Base-by-base conservation (phyloP, 2,797 vertebrate genomes). In the Anomalospiza imberbis region DNA sequence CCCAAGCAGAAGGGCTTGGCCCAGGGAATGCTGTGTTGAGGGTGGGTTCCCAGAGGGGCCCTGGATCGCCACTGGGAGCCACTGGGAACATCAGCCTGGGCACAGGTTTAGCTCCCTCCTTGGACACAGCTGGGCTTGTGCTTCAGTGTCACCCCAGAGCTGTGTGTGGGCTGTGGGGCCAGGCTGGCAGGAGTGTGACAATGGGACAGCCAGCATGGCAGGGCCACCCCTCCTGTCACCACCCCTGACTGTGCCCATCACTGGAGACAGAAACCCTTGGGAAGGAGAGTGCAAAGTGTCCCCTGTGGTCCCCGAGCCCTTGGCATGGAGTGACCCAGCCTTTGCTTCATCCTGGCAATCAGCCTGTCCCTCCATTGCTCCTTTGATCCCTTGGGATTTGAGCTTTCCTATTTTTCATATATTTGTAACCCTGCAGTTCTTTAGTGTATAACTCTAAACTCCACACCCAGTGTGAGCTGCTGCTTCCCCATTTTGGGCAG, bases 121-220 rank as follows among this genome's bases (percentile, higher is more conserved):
- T 21, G 77, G 34, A 3, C 62, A 20, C 28, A 20, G 29, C 72
- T 32, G 38, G 12, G 12, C 10, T 5, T 13, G 25, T 26, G 29
- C 32, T 17, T 13, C 17, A 0, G 20, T 7, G 34, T 17, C 25
- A 12, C 9, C 74, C 38, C 20, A 3, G 11, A n/a, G 78, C 53
- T 0, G 0, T 18, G 17, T 2, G 3, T 34, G 54, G 31, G 54
- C 16, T 1, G 1, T 40, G 47, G 55, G 61, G 47, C 58, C 48
- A 4, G 62, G 38, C 4, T 44, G 53, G 48, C 71, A 51, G 44
- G 2, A n/a, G 51, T 10, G 36, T 3, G 66, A 6, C 34, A 34
- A 0, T 12, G 54, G 32, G 54, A 57, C 54, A 57, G 54, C 21
- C 66, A 38, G 34, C 66, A 1, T 0, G 12, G 12, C 0, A 3